Percentiles rank a stretch among this genome's conserved stretches.
Conservation (phyloP, 2,113 vertebrate genomes). For the Thalassoma bifasciatum region DNA sequence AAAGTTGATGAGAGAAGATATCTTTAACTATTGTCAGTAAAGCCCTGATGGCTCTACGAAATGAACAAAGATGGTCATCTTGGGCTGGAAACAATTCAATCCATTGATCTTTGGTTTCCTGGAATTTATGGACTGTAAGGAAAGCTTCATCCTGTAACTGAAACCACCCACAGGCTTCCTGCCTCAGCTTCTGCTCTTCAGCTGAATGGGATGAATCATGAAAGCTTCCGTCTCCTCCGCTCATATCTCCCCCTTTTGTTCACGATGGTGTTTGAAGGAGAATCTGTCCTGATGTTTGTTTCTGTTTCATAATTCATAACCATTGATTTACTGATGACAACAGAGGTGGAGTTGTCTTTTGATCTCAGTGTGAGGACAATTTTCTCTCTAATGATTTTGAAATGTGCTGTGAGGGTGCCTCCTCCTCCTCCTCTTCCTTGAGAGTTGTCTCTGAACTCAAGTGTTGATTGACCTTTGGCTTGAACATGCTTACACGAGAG, state of each 20-base stretch:
- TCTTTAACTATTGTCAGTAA: no score
- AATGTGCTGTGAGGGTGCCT: slow-evolving; percentile 26
- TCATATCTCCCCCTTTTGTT: slow-evolving; percentile 6
- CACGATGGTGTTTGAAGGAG: slow-evolving; percentile 5
- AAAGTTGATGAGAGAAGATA: no score
- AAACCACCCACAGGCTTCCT: not conserved
- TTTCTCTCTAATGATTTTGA: slow-evolving; percentile 48
- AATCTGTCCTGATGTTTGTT: slow-evolving; percentile 32
- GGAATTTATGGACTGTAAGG: no score
- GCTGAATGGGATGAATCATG: not conserved
- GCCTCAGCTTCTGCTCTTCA: not conserved
- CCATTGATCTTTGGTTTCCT: no score
- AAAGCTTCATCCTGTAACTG: not conserved
- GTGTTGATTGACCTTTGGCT: slow-evolving; percentile 68
- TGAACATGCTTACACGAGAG: slow-evolving; percentile 55
- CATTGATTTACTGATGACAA: slow-evolving; percentile 39
- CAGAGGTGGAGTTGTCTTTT: slow-evolving; percentile 24
- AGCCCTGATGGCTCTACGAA: no score
- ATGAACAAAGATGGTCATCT: no score
- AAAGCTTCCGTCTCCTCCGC: not conserved
- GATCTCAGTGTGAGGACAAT: slow-evolving; percentile 52
- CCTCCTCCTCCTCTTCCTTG: no score
- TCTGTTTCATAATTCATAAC: slow-evolving; percentile 56
- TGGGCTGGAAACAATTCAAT: no score
- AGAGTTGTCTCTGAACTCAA: slow-evolving; percentile 20